These are phyloP conservation scores for Nomada fucata DNA, from an alignment of 2,888 invertebrate species.

Conservation along the genomic window DNA sequence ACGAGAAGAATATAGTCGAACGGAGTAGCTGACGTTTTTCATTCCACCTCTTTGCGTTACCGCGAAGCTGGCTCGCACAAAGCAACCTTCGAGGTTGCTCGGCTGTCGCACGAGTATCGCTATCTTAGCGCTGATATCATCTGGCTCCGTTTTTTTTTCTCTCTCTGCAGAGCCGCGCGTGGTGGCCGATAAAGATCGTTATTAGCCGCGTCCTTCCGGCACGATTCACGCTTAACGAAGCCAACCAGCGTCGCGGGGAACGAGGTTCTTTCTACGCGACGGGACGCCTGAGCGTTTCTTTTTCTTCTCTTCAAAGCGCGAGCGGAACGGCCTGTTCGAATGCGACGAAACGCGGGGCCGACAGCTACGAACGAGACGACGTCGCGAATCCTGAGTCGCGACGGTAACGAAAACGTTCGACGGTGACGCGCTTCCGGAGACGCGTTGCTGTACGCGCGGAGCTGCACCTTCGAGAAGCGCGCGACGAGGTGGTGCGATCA, in stretches of 20 bases:
- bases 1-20: constrained; percentile 34
- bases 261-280: background rate
- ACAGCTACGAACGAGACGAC: too few species aligned
- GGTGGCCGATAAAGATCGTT: constrained; percentile 48
- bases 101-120: constrained; percentile 36
- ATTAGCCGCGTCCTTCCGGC: constrained; percentile 51
- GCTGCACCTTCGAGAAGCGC: too few species aligned
- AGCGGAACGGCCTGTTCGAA: too few species aligned
- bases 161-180: background rate
- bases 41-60: constrained; percentile 42
- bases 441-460: too few species aligned
- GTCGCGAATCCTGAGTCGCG: background rate
- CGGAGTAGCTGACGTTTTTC: constrained; percentile 23
- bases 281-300: background rate
- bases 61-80: constrained; percentile 15
- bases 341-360: too few species aligned
- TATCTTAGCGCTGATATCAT: constrained; percentile 48
- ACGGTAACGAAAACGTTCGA: background rate
- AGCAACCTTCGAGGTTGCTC: constrained; percentile 39
- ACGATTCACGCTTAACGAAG: constrained; percentile 46
- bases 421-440: too few species aligned
- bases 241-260: constrained; percentile 6
- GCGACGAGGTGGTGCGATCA: too few species aligned
- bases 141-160: constrained; percentile 25
- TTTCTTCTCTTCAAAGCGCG: too few species aligned